Percentiles rank a stretch among this genome's conserved stretches.
Evolutionary conservation across 2,888 invertebrate species (phyloP).

Genomic region (Morpho deidamia): DNA sequence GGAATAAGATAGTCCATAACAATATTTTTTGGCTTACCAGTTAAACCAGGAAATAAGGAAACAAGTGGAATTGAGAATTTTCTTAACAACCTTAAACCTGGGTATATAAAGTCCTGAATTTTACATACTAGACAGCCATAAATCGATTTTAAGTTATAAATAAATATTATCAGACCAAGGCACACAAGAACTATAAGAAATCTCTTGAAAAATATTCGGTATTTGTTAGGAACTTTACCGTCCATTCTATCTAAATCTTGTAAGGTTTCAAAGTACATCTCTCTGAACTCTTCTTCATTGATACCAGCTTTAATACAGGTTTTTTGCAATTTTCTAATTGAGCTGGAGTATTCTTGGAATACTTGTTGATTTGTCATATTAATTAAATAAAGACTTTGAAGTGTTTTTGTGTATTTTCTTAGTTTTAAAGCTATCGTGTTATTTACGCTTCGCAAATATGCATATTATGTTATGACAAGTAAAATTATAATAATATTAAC

Average conservation of each 20-base stretch:
- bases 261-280: slow-evolving; percentile 71
- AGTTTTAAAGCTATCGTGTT: no score
- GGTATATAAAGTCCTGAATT: slow-evolving; percentile 89
- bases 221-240: background rate
- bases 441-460: no score
- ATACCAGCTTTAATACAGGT: slow-evolving; percentile 79
- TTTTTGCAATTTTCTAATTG: slow-evolving; percentile 77
- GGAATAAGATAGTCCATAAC: background rate
- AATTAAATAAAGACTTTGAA: background rate
- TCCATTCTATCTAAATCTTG: slow-evolving; percentile 45
- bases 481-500: no score
- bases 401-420: no score
- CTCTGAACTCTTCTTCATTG: slow-evolving; percentile 80
- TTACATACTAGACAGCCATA: slow-evolving; percentile 83
- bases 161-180: slow-evolving; percentile 31
- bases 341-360: slow-evolving; percentile 57
- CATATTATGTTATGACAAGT: no score
- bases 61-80: slow-evolving; percentile 87
- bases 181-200: slow-evolving; percentile 5
- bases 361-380: slow-evolving; percentile 38
- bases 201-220: slow-evolving; percentile 1
- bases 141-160: slow-evolving; percentile 79
- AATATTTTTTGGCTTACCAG: slow-evolving; percentile 71
- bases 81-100: slow-evolving; percentile 85
- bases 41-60: slow-evolving; percentile 83